Evolutionary conservation across 2,797 vertebrate genomes (phyloP), one percentile per base, ranked within the genome.

Genomic region (Salmo trutta): DNA sequence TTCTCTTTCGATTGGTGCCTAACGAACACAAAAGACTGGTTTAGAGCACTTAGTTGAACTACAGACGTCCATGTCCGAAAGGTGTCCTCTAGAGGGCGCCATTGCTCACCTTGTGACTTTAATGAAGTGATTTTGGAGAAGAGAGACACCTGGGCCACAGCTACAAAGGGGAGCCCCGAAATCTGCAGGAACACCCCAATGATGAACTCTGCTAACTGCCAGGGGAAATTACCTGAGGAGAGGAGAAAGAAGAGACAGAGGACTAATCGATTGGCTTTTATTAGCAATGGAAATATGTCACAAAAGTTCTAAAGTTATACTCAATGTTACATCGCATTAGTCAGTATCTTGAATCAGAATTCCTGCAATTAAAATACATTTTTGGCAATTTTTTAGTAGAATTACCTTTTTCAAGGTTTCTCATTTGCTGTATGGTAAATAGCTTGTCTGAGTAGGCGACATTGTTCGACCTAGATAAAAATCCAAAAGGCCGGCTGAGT

Each of bases 121-220:
- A 94, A 94, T 7, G 94, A 83, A 0, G 95, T 96, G 54, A 96
- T 85, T 91, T 96, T 96, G 64, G 95, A 96, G 78, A 95, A 96
- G 59, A 96, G 94, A 14, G 95, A 96, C 68, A 96, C 93, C 79
- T 96, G 95, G 41, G 95, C 93, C 16, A 96, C 95, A 0, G 95
- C 93, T 0, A 96, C 94, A 78, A 96, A 96, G 0, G 96, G 96
- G 54, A 96, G 84, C 52, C 95, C 95, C 81, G 96, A 77, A 72
- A 96, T 91, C 88, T 96, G 95, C 80, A 96, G 91, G 81, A 96
- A 95, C 56, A 96, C 93, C 1, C 95, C 95, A 4, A 96, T 88
- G 79, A 95, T 89, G 87, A 96, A 95, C 91, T 96, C 95, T 0
- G 90, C 83, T 80, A 96, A 82, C 84, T 93, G 93, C 92, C 93